Base-by-base conservation (phyloP, 2,888 invertebrate species). In the Platypus cylindrus region DNA sequence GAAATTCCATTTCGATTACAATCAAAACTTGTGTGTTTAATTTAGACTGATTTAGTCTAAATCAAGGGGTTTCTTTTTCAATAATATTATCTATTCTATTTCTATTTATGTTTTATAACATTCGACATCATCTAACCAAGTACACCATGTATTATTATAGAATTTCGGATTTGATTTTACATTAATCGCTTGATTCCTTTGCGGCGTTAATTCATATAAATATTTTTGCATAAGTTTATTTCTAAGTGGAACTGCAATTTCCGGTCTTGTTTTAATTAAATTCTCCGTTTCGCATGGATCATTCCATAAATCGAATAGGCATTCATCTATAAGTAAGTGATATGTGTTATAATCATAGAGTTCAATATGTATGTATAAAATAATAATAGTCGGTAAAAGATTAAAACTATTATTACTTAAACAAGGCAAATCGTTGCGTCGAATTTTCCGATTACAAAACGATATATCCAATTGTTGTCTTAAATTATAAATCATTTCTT, bases 281-380 rank as follows among this genome's bases (percentile, higher is more conserved):
- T 59, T 57, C 15, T 34, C 47, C 4, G 54, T 56, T 43, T 60
- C 60, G 34, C 58, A 59, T 3, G 58, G 60, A 44, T 60, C 60
- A 5, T 45, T 36, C 7, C 41, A 23, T 2, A 60, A 38, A 35
- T 60, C 55, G 35, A 58, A 60, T 11, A 60, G 43, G 31, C 57
- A 58, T 16, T 38, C 41, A 3, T 27, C 37, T 36, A 12, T 18
- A 37, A 26, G 29, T 13, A n/a, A n/a, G n/a, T n/a, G n/a, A n/a
- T n/a, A n/a, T n/a, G n/a, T n/a, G n/a, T n/a, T n/a, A n/a, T n/a
- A n/a, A 17, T n/a, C 5, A 24, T n/a, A n/a, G 25, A 24, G 12
- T 11, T 23, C 17, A 12, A 17, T 7, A 36, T 28, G 12, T 9
- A 30, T 30, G 30, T 34, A 23, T 23, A 28, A 16, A 16, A 13